phyloP scores from a whole-genome alignment of 1,140 invertebrate genomes.

The Microvelia longipes region DNA sequence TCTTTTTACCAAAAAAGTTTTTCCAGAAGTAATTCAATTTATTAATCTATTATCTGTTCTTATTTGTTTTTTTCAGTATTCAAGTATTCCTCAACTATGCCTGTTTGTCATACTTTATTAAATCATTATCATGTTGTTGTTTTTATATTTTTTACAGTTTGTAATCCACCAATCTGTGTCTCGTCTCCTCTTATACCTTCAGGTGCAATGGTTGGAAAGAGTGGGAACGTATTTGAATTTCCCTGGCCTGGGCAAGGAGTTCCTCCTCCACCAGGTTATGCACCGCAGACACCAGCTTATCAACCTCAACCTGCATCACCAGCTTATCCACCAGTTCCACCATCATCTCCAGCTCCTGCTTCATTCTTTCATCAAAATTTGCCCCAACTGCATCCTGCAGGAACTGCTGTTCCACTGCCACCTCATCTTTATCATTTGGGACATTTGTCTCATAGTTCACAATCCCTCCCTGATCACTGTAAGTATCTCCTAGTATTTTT shows the following conservation, averaged over 20 bases:
- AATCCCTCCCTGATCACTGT: slow-evolving; percentile 12
- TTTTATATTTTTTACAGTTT: background rate
- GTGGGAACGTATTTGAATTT: background rate
- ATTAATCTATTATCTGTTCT: too few relatives aligned
- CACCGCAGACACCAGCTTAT: background rate
- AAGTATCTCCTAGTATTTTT: too few relatives aligned
- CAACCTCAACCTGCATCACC: background rate
- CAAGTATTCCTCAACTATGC: too few relatives aligned
- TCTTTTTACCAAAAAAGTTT: too few relatives aligned
- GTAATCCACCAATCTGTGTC: background rate
- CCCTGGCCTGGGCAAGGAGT: background rate
- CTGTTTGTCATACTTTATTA: too few relatives aligned
- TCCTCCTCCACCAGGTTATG: background rate
- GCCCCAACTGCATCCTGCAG: background rate
- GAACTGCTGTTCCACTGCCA: background rate
- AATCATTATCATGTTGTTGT: too few relatives aligned
- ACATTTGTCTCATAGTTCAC: slow-evolving; percentile 8
- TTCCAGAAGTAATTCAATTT: too few relatives aligned
- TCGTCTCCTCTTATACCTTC: background rate
- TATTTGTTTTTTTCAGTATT: too few relatives aligned
- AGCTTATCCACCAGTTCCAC: background rate
- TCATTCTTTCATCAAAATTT: background rate
- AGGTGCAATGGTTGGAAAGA: background rate
- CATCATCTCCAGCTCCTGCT: background rate
- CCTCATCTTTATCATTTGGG: slow-evolving; percentile 6